A percentile compares a stretch with the other conserved stretches of the same genome.
These are phyloP conservation scores for Ataeniobius toweri DNA, from an alignment of 2,797 vertebrate genomes.

Conservation along the genomic window DNA sequence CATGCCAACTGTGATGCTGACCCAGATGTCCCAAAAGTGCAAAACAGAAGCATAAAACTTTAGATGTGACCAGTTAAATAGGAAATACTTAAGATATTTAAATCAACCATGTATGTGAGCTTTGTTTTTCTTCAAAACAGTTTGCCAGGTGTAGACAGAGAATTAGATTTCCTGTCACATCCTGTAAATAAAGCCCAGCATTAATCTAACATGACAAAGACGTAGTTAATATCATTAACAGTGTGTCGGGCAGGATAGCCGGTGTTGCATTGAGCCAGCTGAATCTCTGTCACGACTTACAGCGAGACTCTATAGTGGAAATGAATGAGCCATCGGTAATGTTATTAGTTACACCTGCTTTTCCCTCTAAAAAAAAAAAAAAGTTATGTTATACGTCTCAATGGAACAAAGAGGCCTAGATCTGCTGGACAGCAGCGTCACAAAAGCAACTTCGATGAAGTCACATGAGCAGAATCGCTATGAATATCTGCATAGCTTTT, in stretches of 20 bases:
- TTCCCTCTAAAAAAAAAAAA: slow-evolving; percentile 13
- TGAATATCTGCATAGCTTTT: neutral
- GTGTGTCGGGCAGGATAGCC: neutral
- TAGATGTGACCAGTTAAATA: neutral
- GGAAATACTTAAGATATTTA: neutral
- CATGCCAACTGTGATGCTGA: slow-evolving; percentile 33
- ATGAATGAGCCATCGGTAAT: slow-evolving; percentile 21
- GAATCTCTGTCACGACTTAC: slow-evolving; percentile 9
- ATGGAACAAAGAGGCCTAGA: neutral
- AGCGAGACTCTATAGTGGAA: slow-evolving; percentile 6
- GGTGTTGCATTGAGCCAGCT: slow-evolving; percentile 1
- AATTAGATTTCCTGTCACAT: neutral
- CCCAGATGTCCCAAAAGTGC: neutral
- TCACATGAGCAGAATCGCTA: neutral
- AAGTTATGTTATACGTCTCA: neutral
- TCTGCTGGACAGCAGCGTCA: neutral
- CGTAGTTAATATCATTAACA: slow-evolving; percentile 7
- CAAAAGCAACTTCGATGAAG: neutral
- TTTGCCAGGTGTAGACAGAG: neutral
- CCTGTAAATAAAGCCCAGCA: neutral
- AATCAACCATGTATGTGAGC: neutral
- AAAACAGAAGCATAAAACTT: neutral
- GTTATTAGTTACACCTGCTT: slow-evolving; percentile 29
- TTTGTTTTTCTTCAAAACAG: neutral
- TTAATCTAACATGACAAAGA: neutral